These are phyloP conservation scores for Netelia virgata DNA, from an alignment of 2,888 invertebrate species.

Conservation along the genomic window DNA sequence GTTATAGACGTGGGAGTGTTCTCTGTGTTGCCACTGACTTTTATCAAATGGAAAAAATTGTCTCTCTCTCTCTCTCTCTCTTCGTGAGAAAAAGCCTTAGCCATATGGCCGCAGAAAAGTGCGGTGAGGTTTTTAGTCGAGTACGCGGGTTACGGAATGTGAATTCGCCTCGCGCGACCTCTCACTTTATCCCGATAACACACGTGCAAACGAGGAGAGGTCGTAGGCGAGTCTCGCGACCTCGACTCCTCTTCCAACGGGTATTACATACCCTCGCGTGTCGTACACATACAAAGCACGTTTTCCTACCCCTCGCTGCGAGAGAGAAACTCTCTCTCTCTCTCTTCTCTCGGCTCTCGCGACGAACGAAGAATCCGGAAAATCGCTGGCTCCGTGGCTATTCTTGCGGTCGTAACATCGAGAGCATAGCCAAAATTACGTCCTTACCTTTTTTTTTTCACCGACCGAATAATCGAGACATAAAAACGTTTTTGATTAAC, in stretches of 20 bases:
- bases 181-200: conserved; percentile 59
- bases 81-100: too few species aligned
- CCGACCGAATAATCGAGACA: neutral
- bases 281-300: conserved; percentile 17
- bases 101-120: neutral
- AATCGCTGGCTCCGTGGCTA: conserved; percentile 1
- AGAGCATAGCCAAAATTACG: conserved; percentile 3
- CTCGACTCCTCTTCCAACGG: neutral
- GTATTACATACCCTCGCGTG: conserved; percentile 7
- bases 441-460: neutral
- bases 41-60: too few species aligned
- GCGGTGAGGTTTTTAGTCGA: conserved; percentile 4
- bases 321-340: neutral
- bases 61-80: too few species aligned
- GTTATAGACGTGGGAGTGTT: too few species aligned
- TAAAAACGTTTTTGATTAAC: too few species aligned
- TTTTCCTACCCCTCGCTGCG: conserved; percentile 14
- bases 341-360: neutral
- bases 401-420: neutral
- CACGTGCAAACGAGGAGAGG: conserved; percentile 52
- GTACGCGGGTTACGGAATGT: neutral
- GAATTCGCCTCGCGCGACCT: conserved; percentile 42
- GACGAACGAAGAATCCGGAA: conserved; percentile 26
- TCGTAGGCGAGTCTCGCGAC: conserved; percentile 4
- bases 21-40: too few species aligned